Evolutionary conservation across 2,888 invertebrate genomes (phyloP), one percentile per base, ranked within the genome.

Genomic region (Leptinotarsa haldemani): DNA sequence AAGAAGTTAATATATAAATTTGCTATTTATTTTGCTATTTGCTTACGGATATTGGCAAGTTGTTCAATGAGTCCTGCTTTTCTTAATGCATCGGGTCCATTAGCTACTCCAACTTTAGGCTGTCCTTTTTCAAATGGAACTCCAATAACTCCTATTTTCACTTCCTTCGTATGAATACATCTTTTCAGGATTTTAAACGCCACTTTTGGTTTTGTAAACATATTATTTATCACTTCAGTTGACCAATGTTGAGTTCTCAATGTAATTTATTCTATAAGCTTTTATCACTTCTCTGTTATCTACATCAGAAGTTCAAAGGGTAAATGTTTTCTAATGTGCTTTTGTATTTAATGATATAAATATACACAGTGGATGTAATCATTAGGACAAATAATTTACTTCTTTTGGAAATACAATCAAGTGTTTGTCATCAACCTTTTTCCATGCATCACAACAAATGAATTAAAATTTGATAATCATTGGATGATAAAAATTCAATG

Each of bases 71-170:
- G 87, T 15, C 93, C 94, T 13, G 91, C 90, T 22, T 90, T 86
- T 79, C 95, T 89, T 77, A 95, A 87, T 0, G 89, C 89, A 58
- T 91, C 90, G 0, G 95, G 95, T 1, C 93, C 94, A 76, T 90
- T 86, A 69, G 91, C 93, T 1, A 94, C 94, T 30, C 95, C 95
- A 80, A 89, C 88, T 84, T 92, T 94, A 77, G 88, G 89, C 86
- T 95, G 94, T 0, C 95, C 95, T 83, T 94, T 94, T 80, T 92
- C 91, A 83, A 94, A 94, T 5, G 95, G 95, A 50, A 94, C 94
- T n/a, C 95, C 95, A 71, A 95, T 88, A 80, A 95, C 90, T 56
- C 94, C 95, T 65, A 95, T 90, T 87, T 89, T 91, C 50, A 72
- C 74, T 47, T 74, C 68, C 20, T 77, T 66, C 47, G 75, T 68